Base-by-base conservation (phyloP, 2,888 invertebrate genomes). In the Xanthia togata region DNA sequence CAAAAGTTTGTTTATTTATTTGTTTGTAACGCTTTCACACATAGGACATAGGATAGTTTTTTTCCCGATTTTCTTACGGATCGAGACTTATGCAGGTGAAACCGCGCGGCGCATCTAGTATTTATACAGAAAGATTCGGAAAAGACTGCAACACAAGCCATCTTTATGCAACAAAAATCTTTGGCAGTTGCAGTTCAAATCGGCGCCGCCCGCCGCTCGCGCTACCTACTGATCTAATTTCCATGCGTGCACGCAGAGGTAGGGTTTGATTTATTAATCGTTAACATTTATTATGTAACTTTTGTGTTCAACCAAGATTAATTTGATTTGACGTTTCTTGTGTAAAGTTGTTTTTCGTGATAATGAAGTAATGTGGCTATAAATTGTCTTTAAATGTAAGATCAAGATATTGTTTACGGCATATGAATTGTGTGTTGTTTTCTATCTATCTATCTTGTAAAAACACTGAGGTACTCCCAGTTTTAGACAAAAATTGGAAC, bases 181-280 rank as follows among this genome's bases (percentile, higher is more conserved):
- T 8, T n/a, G 11, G 5, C 23, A 67, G 4, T 67, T 41, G 17
- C 17, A 5, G 23, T 67, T 31, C 9, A 23, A 50, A 50, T 50
- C 50, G 31, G 31, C 50, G 31, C 50, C 31, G 23, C 86, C 88
- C 31, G 23, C 86, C 88, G 93, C 55, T 11, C 2, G 53, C 50
- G 53, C 95, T 95, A 95, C 96, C 95, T 95, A 96, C 95, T 96
- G 96, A 96, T 96, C 96, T 96, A 96, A 96, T 96, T 96, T 96
- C 96, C 96, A 96, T 96, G 96, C 95, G 96, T 91, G 84, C 88
- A 91, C 95, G 95, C 94, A 91, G 91, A 93, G 90, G 92, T 90
- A 93, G 78, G 96, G 95, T 95, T 95, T 93, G 90, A 90, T 94
- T 94, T 94, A 94, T 95, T 95, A 94, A 93, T 90, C 94, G 93